Evolutionary conservation across 2,113 vertebrate species (phyloP).

Genomic region (Muntiacus muntjak): DNA sequence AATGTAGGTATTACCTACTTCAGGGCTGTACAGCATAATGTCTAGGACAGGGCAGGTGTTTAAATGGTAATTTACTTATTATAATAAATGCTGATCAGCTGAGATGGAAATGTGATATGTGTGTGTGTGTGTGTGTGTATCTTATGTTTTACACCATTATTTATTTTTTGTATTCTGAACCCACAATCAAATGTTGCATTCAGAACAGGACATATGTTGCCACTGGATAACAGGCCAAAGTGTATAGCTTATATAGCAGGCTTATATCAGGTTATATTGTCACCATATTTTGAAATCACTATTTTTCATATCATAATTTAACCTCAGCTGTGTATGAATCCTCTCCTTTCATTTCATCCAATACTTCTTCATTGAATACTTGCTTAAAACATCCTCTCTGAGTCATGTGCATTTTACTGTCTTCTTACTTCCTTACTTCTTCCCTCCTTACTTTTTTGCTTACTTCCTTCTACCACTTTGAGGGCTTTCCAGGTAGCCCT

Average conservation of each 20-base stretch:
- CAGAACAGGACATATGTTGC: background rate
- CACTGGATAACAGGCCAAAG: background rate
- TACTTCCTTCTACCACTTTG: background rate
- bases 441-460: background rate
- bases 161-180: background rate
- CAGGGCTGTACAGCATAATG: background rate
- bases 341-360: background rate
- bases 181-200: background rate
- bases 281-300: background rate
- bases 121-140: background rate
- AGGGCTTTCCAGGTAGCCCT: background rate
- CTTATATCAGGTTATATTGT: background rate
- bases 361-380: background rate
- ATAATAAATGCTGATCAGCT: background rate
- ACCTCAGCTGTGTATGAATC: background rate
- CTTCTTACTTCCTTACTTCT: background rate
- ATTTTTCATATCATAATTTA: background rate
- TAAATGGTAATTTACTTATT: background rate
- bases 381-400: background rate
- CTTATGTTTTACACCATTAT: background rate
- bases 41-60: background rate
- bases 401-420: background rate
- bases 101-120: background rate
- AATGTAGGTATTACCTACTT: background rate
- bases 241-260: background rate